Conservation (phyloP, 1,140 invertebrate genomes). For the Zaprionus inermis region DNA sequence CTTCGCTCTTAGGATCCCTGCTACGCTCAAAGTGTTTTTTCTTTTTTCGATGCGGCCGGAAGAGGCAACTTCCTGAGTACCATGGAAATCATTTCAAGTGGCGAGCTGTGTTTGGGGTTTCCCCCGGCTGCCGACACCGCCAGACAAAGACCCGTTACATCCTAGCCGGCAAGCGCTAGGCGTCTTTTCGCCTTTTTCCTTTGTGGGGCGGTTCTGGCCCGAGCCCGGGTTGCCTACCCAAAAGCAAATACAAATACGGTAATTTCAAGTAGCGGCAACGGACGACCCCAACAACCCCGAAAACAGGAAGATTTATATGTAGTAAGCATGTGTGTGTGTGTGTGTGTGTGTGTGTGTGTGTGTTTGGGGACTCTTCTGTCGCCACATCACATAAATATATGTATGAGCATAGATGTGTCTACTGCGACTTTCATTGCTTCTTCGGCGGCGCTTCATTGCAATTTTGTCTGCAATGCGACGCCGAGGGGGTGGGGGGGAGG, state of each 20-base stretch:
- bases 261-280: constrained; percentile 54
- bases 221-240: constrained; percentile 18
- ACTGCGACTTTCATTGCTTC: constrained; percentile 39
- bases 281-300: constrained; percentile 49
- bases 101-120: constrained; percentile 17
- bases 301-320: constrained; percentile 55
- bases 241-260: constrained; percentile 57
- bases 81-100: constrained; percentile 60
- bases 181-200: constrained; percentile 9
- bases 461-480: constrained; percentile 42
- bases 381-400: constrained; percentile 32
- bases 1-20: constrained; percentile 5
- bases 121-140: constrained; percentile 3
- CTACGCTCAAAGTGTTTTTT: constrained; percentile 23
- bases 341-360: background rate
- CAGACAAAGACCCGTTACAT: constrained; percentile 47
- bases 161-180: constrained; percentile 17
- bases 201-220: constrained; percentile 44
- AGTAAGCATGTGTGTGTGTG: background rate
- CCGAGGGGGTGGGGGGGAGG: background rate
- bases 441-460: constrained; percentile 36
- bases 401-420: constrained; percentile 2
- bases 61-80: constrained; percentile 63
- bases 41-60: constrained; percentile 26
- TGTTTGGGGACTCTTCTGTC: constrained; percentile 16